phyloP scores from a whole-genome alignment of 1,140 invertebrate genomes.

The Heliothis subflexa region DNA sequence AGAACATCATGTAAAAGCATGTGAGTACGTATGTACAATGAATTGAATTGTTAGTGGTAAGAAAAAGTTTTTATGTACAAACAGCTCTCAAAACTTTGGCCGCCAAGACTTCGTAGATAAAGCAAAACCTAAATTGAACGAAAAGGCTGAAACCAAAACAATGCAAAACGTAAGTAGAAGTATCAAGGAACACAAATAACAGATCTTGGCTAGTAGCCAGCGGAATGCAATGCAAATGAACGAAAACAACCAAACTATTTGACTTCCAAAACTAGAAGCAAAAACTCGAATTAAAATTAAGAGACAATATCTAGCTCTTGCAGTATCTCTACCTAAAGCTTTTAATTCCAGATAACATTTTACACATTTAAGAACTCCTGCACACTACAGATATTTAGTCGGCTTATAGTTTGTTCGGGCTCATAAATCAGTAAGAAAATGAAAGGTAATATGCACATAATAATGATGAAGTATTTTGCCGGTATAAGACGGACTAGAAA shows the following conservation, averaged over 20 bases:
- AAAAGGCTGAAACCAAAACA: conserved; percentile 18
- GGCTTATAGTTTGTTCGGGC: no score
- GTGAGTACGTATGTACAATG: no score
- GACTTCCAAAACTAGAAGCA: conserved; percentile 26
- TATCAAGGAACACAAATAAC: conserved; percentile 21
- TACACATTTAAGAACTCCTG: no score
- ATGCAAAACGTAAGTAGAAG: conserved; percentile 29
- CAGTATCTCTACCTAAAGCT: background rate
- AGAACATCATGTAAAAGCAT: no score
- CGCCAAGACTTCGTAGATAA: conserved; percentile 1
- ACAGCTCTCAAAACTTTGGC: conserved; percentile 8
- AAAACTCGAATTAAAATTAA: conserved; percentile 3
- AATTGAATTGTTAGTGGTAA: background rate
- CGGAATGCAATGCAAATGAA: conserved; percentile 27
- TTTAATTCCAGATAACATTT: no score
- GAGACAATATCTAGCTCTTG: background rate
- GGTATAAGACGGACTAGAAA: no score
- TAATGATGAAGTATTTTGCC: no score
- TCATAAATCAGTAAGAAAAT: no score
- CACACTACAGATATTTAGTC: no score
- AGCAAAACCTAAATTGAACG: conserved; percentile 12
- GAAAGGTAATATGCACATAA: no score
- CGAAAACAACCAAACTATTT: conserved; percentile 34
- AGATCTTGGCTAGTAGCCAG: conserved; percentile 15
- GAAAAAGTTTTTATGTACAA: background rate